These are phyloP conservation scores for Meteorus sp. DNA, from an alignment of 1,140 invertebrate species.

Conservation along the genomic window DNA sequence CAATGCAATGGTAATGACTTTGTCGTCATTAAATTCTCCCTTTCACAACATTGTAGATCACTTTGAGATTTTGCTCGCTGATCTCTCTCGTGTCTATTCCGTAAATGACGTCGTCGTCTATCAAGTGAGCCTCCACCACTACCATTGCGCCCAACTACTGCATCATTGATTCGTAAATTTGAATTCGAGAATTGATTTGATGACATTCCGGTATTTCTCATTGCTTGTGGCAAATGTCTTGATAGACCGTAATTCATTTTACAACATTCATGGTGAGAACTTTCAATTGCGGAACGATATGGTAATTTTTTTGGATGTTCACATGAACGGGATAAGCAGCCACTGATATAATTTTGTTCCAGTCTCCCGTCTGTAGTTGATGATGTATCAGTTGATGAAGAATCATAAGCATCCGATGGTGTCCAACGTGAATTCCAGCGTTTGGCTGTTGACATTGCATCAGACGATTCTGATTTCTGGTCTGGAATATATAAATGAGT, in stretches of 20 bases:
- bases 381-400: constrained; percentile 45
- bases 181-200: too few relatives aligned
- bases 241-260: constrained; percentile 23
- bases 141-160: constrained; percentile 13
- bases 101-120: constrained; percentile 41
- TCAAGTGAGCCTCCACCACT: constrained; percentile 43
- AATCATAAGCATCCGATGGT: constrained; percentile 47
- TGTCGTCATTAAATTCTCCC: too few relatives aligned
- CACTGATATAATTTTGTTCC: constrained; percentile 29
- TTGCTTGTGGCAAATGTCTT: too few relatives aligned
- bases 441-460: constrained; percentile 48
- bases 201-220: too few relatives aligned
- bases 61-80: constrained; percentile 50
- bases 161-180: too few relatives aligned
- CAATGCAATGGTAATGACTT: constrained; percentile 32
- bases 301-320: constrained; percentile 34
- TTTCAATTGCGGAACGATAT: constrained; percentile 33
- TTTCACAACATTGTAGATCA: constrained; percentile 45
- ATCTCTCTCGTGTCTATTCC: constrained; percentile 44
- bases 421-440: constrained; percentile 47
- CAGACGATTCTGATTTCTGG: constrained; percentile 48
- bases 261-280: constrained; percentile 23
- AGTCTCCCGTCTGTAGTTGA: too few relatives aligned
- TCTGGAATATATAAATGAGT: too few relatives aligned
- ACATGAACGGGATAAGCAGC: constrained; percentile 30